These are phyloP conservation scores for Hemithea aestivaria DNA, from an alignment of 2,888 invertebrate genomes.

Conservation along the genomic window DNA sequence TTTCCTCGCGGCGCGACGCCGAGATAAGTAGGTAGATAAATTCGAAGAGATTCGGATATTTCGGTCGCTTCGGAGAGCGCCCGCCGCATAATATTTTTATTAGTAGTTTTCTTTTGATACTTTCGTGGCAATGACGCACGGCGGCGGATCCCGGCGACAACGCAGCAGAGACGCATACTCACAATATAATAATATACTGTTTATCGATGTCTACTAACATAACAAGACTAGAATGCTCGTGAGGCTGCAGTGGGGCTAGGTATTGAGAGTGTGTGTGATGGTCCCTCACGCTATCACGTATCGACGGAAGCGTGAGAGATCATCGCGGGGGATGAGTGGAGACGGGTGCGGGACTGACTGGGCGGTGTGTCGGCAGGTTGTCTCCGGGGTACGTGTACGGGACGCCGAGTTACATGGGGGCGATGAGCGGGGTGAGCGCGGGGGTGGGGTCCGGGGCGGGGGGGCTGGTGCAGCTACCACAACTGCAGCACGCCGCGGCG, in stretches of 20 bases:
- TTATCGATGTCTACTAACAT: slow-evolving; percentile 77
- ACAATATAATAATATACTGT: slow-evolving; percentile 44
- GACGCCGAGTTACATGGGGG: slow-evolving; percentile 88
- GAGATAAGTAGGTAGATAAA: slow-evolving; percentile 37
- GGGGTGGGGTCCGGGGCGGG: slow-evolving; percentile 81
- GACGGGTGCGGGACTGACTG: slow-evolving; percentile 16
- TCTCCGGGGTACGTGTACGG: slow-evolving; percentile 85
- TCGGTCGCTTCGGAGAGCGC: slow-evolving; percentile 56
- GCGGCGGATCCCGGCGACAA: slow-evolving; percentile 58
- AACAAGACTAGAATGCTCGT: slow-evolving; percentile 67
- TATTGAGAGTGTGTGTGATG: slow-evolving; percentile 58
- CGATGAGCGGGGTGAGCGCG: slow-evolving; percentile 80
- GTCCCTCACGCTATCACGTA: slow-evolving; percentile 46
- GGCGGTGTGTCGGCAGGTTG: slow-evolving; percentile 52
- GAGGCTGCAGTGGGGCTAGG: slow-evolving; percentile 70
- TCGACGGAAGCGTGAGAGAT: slow-evolving; percentile 16
- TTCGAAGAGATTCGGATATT: slow-evolving; percentile 50
- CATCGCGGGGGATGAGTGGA: slow-evolving; percentile 13
- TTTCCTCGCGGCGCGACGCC: slow-evolving; percentile 30
- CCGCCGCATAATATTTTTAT: slow-evolving; percentile 51
- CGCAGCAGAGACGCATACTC: slow-evolving; percentile 50
- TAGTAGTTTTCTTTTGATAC: slow-evolving; percentile 41
- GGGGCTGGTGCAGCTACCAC: slow-evolving; percentile 84
- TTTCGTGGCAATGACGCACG: slow-evolving; percentile 67
- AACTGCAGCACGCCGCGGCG: slow-evolving; percentile 86